Evolutionary conservation across 2,797 vertebrate genomes (phyloP), one percentile per base, ranked within the genome.

Genomic region (Lacerta agilis): DNA sequence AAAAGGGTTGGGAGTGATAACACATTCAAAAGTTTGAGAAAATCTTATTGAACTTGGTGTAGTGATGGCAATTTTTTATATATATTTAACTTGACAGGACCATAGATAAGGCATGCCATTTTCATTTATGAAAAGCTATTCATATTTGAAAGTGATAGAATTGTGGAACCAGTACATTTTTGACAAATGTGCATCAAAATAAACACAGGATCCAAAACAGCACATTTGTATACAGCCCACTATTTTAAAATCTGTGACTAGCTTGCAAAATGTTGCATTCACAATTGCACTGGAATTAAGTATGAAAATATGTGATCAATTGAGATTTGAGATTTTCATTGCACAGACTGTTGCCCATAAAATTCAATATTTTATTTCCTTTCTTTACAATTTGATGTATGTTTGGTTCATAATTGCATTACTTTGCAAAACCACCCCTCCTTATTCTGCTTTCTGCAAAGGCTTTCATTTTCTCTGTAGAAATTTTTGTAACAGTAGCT

Each of bases 161-260:
- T 82, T 79, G 83, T 78, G 79, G 89, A 86, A 85, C 6, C 29
- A 81, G 2, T 43, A 45, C 82, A 13, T 86, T 86, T 93, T 83
- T 92, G 2, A 92, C 0, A 88, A 87, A 89, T 23, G 61, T 1
- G 27, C 82, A 82, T 88, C 86, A 86, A 90, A 92, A 82, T 1
- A 45, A 2, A 41, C 6, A 71, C 72, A 64, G 0, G n/a, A 69
- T 13, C 43, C 20, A 67, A 86, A 71, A 20, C 5, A 67, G 33
- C 20, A 33, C 8, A 55, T 49, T 3, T 88, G n/a, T 69, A 79
- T 75, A 29, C 1, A 2, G 66, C 18, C 0, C 9, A 38, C 0
- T 36, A 1, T 82, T 93, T 90, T 88, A 76, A 87, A 92, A 87
- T 8, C 0, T 84, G 0, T 4, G 8, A 1, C 82, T 89, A 64